Conservation (phyloP, 2,888 invertebrate species). For the Volucella zonaria region DNA sequence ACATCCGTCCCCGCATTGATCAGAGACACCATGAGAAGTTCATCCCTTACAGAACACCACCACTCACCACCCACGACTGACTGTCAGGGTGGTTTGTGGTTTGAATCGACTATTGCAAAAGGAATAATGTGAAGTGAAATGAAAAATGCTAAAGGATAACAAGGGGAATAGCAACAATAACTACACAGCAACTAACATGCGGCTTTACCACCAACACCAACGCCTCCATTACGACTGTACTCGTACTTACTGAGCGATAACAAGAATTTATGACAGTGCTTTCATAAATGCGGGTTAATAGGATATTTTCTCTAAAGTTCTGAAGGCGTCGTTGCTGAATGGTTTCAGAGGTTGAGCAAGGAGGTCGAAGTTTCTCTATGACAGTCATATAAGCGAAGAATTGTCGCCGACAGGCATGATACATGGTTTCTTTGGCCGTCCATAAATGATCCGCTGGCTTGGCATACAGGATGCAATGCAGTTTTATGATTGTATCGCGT, state of each 20-base stretch:
- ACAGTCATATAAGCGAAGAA: constrained; percentile 10
- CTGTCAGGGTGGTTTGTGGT: neutral
- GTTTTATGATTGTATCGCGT: constrained; percentile 64
- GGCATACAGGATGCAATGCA: constrained; percentile 62
- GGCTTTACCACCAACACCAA: constrained; percentile 51
- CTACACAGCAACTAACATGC: constrained; percentile 65
- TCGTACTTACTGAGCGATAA: constrained; percentile 70
- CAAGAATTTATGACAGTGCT: constrained; percentile 71
- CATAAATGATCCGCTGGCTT: constrained; percentile 67
- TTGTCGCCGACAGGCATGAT: constrained; percentile 69
- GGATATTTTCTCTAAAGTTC: constrained; percentile 67
- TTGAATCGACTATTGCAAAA: neutral
- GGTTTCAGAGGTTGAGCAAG: neutral
- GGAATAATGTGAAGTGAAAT: constrained; percentile 62
- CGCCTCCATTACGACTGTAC: too few relatives aligned
- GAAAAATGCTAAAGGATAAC: constrained; percentile 67
- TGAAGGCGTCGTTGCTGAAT: neutral
- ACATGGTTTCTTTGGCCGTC: constrained; percentile 60
- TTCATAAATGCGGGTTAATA: constrained; percentile 73
- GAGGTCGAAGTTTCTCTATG: neutral
- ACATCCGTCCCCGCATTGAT: constrained; percentile 60
- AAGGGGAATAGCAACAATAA: constrained; percentile 61
- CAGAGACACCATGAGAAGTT: constrained; percentile 30
- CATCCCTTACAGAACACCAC: neutral
- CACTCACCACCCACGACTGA: neutral